A percentile compares a stretch with the other conserved stretches of the same genome.
Conservation (phyloP, 2,797 vertebrate genomes). For the Monodelphis domestica region DNA sequence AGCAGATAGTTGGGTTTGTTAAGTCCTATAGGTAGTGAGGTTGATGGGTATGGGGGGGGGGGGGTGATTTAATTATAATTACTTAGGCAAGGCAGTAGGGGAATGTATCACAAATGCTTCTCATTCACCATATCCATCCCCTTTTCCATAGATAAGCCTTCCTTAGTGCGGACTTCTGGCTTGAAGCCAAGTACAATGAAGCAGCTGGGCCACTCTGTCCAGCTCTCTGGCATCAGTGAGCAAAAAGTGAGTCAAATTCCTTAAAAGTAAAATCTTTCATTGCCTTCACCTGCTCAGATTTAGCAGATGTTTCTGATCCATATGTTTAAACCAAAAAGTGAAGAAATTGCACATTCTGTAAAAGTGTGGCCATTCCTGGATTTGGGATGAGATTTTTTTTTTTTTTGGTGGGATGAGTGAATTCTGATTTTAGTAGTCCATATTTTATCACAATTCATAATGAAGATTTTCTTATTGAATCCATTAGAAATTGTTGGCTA, state of each 20-base stretch:
- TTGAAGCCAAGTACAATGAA: constrained; percentile 96
- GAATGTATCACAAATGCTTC: not conserved
- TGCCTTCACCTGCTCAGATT: not conserved
- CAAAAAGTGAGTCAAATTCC: constrained; percentile 83
- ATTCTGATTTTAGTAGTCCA: not conserved
- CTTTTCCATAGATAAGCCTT: constrained; percentile 84
- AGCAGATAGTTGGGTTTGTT: not conserved
- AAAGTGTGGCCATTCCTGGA: not conserved
- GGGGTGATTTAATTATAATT: not conserved
- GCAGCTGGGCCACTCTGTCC: constrained; percentile 91
- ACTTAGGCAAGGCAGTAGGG: not conserved
- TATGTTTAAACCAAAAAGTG: not conserved
- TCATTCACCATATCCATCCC: constrained; percentile 55
- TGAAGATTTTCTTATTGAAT: not conserved
- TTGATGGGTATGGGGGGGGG: not conserved
- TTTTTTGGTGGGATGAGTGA: not conserved
- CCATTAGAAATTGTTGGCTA: not conserved
- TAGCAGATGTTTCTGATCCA: not conserved
- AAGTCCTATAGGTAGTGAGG: not conserved
- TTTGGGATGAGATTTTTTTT: not conserved
- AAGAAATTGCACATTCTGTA: constrained; percentile 2
- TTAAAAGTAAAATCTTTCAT: not conserved
- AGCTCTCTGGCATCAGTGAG: constrained; percentile 78
- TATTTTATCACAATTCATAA: not conserved
- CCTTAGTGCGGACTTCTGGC: constrained; percentile 87